phyloP scores from a whole-genome alignment of 2,888 invertebrate species.

The Deilephila elpenor region DNA sequence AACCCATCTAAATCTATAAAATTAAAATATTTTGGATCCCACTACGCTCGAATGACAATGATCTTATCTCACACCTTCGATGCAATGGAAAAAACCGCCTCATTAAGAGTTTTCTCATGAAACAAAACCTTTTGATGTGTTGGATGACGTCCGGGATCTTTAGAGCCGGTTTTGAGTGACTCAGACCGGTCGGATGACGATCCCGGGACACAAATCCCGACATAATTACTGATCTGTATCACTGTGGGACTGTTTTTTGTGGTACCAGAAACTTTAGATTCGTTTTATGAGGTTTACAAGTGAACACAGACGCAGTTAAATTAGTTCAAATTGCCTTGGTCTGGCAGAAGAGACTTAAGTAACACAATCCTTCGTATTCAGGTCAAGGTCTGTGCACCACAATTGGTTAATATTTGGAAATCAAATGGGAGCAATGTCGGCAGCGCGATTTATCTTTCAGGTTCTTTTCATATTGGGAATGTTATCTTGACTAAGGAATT shows the following conservation, averaged over 20 bases:
- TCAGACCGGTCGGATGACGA: not conserved
- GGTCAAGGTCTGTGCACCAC: too few species aligned
- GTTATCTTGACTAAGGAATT: too few species aligned
- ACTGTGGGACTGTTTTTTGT: not conserved
- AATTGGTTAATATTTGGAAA: too few species aligned
- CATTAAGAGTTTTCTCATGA: not conserved
- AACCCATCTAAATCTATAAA: not conserved
- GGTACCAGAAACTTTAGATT: not conserved
- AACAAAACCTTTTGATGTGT: not conserved
- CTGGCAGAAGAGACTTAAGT: too few species aligned
- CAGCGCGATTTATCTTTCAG: too few species aligned
- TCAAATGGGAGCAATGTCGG: too few species aligned
- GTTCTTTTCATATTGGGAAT: too few species aligned
- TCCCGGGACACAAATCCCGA: slow-evolving; percentile 7
- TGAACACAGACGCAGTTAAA: too few species aligned
- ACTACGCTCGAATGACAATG: not conserved
- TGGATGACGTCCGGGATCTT: not conserved
- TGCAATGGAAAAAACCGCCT: not conserved
- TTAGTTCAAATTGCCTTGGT: too few species aligned
- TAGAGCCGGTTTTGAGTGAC: not conserved
- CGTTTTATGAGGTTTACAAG: not conserved
- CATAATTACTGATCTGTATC: slow-evolving; percentile 16
- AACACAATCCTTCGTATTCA: too few species aligned
- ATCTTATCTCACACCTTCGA: not conserved
- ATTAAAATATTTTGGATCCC: not conserved